These are phyloP conservation scores for Colostygia pectinataria DNA, from an alignment of 2,888 invertebrate species.

Conservation along the genomic window DNA sequence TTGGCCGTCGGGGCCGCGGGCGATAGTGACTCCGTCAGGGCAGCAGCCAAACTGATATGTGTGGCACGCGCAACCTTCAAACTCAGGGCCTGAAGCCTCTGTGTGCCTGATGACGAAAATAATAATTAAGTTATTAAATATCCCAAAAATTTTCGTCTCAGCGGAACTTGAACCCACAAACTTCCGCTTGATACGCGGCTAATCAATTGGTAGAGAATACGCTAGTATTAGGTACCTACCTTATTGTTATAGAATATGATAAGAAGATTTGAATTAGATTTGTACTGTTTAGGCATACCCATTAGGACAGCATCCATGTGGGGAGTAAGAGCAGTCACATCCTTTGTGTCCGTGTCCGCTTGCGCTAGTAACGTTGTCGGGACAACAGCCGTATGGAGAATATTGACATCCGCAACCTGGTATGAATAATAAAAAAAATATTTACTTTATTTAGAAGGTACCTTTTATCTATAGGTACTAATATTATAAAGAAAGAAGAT, in stretches of 20 bases:
- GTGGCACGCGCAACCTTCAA: constrained; percentile 92
- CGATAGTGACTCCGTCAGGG: constrained; percentile 89
- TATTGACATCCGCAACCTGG: constrained; percentile 90
- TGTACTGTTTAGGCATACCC: too few relatives aligned
- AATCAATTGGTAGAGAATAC: too few relatives aligned
- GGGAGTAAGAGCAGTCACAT: constrained; percentile 89
- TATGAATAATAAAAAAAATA: constrained; percentile 5
- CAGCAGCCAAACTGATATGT: constrained; percentile 96
- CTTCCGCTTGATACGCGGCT: too few relatives aligned
- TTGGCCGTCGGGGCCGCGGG: constrained; percentile 84
- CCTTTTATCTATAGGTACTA: too few relatives aligned
- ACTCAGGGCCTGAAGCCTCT: constrained; percentile 89
- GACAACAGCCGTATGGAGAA: constrained; percentile 92
- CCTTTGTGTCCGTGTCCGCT: constrained; percentile 90
- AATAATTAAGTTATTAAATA: not conserved
- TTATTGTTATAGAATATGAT: too few relatives aligned
- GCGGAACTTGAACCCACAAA: too few relatives aligned
- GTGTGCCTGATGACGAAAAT: constrained; percentile 71
- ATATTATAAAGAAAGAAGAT: too few relatives aligned
- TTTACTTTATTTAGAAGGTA: too few relatives aligned
- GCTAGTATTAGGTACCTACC: too few relatives aligned
- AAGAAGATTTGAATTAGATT: too few relatives aligned
- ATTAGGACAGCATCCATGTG: constrained; percentile 93
- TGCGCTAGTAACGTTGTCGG: constrained; percentile 90
- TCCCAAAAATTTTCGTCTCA: too few relatives aligned